These are phyloP conservation scores for Leistus spinibarbis DNA, from an alignment of 2,888 invertebrate genomes.

Conservation along the genomic window DNA sequence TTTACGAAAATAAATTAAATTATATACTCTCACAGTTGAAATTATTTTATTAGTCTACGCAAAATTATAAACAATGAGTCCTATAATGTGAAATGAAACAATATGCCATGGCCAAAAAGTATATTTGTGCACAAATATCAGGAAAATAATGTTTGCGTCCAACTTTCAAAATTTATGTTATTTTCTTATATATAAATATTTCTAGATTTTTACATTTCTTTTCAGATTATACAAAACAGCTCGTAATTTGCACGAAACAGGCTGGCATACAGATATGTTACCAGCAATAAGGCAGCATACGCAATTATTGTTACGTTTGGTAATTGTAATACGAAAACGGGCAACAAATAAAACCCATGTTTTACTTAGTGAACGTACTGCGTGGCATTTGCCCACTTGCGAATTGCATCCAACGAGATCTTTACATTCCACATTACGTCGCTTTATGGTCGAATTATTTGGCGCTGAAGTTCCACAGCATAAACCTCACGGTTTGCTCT, in stretches of 20 bases:
- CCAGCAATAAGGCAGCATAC: slow-evolving; percentile 72
- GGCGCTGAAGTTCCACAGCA: slow-evolving; percentile 86
- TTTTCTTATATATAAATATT: background rate
- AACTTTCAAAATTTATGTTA: background rate
- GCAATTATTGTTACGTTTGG: slow-evolving; percentile 76
- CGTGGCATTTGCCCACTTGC: slow-evolving; percentile 83
- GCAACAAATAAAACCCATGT: slow-evolving; percentile 83
- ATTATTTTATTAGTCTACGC: too few species aligned
- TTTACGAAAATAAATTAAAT: too few species aligned
- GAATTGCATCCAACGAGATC: slow-evolving; percentile 87
- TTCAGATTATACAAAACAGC: slow-evolving; percentile 48
- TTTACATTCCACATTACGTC: slow-evolving; percentile 83
- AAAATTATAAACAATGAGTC: too few species aligned
- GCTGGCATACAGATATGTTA: slow-evolving; percentile 75
- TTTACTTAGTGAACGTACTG: slow-evolving; percentile 83
- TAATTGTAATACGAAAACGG: slow-evolving; percentile 80
- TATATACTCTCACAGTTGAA: too few species aligned
- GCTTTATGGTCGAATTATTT: slow-evolving; percentile 91
- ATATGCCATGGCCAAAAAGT: too few species aligned
- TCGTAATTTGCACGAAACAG: slow-evolving; percentile 47
- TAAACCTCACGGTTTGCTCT: slow-evolving; percentile 79
- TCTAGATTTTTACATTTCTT: slow-evolving; percentile 37
- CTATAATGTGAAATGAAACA: too few species aligned
- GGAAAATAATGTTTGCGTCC: background rate
- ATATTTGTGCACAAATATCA: too few species aligned